Evolutionary conservation across 2,113 vertebrate genomes (phyloP).

Genomic region (Chrysochloris asiatica): DNA sequence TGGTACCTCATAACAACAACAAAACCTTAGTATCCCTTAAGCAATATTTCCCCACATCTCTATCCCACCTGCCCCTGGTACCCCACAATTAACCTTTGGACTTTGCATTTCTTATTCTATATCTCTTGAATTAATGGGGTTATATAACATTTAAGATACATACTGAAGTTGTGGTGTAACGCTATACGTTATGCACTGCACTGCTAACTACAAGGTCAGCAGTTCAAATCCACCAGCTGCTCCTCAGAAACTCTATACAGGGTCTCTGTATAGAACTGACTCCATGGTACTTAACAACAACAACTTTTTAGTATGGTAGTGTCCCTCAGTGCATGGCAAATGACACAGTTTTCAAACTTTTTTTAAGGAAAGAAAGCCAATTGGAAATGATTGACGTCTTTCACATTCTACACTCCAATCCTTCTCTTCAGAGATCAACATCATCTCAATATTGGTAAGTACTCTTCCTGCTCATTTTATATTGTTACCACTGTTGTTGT

Average conservation of each 20-base stretch:
- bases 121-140: not conserved
- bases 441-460: not conserved
- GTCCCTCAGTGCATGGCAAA: too few relatives aligned
- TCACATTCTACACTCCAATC: accelerated
- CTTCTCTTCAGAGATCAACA: not conserved
- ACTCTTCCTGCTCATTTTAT: not conserved
- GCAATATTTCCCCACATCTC: not conserved
- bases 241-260: too few relatives aligned
- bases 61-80: not conserved
- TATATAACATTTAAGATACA: too few relatives aligned
- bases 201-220: too few relatives aligned
- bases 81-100: not conserved
- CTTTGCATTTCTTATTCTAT: not conserved
- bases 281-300: too few relatives aligned
- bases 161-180: too few relatives aligned
- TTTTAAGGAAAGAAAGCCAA: not conserved
- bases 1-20: too few relatives aligned
- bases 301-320: too few relatives aligned
- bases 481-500: not conserved
- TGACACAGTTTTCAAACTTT: not conserved
- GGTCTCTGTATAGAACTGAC: too few relatives aligned
- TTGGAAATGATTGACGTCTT: not conserved
- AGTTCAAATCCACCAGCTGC: too few relatives aligned
- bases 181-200: too few relatives aligned
- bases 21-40: not conserved